Conservation (phyloP, 2,797 vertebrate species). For the Dendrocincla fuliginosa region DNA sequence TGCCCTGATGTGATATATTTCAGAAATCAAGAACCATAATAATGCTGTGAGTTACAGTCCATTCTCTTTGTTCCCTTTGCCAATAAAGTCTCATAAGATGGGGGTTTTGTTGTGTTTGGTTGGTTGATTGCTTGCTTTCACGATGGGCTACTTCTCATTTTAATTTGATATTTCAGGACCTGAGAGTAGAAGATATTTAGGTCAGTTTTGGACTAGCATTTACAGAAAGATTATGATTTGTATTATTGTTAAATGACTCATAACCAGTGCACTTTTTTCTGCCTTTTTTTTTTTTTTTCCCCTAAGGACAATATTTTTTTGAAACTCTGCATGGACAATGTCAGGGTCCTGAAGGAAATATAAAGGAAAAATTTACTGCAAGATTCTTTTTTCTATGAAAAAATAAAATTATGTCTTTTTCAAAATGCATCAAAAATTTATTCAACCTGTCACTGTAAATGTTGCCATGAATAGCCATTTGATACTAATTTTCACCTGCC, state of each 20-base stretch:
- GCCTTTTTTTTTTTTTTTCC: neutral
- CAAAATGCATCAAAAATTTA: neutral
- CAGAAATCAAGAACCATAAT: neutral
- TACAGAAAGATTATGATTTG: neutral
- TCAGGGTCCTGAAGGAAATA: neutral
- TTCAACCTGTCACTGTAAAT: neutral
- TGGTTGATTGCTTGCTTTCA: neutral
- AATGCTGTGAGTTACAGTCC: neutral
- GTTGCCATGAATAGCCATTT: neutral
- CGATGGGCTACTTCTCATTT: neutral
- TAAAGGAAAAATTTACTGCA: neutral
- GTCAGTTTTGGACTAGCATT: neutral
- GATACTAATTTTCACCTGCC: neutral
- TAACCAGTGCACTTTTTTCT: neutral
- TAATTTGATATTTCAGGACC: neutral
- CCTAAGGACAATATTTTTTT: neutral
- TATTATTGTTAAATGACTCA: neutral
- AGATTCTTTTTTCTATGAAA: neutral
- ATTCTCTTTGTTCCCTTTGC: neutral
- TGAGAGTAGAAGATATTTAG: neutral
- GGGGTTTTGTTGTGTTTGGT: accelerated
- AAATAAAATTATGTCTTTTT: neutral
- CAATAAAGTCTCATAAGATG: neutral
- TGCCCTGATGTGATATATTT: neutral
- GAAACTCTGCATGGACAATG: neutral